phyloP scores from a whole-genome alignment of 2,888 invertebrate species.

The Drymonia ruficornis region DNA sequence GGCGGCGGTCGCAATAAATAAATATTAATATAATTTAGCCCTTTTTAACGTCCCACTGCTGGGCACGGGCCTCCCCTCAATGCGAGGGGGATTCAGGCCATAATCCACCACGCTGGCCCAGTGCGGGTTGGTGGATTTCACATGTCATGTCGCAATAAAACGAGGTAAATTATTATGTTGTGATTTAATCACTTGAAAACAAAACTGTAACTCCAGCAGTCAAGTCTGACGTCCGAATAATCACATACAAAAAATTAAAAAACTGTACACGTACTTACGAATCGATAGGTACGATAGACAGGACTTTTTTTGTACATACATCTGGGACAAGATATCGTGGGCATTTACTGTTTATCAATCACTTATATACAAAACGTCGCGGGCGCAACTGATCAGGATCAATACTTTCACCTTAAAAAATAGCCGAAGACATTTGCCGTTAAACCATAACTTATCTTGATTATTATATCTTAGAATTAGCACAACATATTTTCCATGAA shows the following conservation, averaged over 20 bases:
- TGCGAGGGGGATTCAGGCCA: too few species aligned
- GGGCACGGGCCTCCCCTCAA: too few species aligned
- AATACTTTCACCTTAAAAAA: neutral
- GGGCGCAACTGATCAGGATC: constrained; percentile 15
- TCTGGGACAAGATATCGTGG: constrained; percentile 35
- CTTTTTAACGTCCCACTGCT: too few species aligned
- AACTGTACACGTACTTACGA: constrained; percentile 43
- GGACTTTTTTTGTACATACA: too few species aligned
- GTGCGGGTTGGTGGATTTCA: too few species aligned
- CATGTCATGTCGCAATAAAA: constrained; percentile 49
- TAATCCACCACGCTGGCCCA: too few species aligned
- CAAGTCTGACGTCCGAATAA: constrained; percentile 29
- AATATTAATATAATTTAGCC: too few species aligned
- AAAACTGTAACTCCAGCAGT: constrained; percentile 57
- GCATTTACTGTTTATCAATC: constrained; percentile 24
- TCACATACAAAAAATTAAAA: constrained; percentile 59
- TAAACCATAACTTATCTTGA: too few species aligned
- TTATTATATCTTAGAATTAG: neutral
- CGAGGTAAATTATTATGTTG: constrained; percentile 50
- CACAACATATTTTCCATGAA: too few species aligned
- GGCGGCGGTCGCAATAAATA: too few species aligned
- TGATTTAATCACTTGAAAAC: constrained; percentile 80
- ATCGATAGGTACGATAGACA: constrained; percentile 39
- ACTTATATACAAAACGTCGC: constrained; percentile 34
- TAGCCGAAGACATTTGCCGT: neutral